phyloP scores from a whole-genome alignment of 2,113 vertebrate species.

The Triplophysa siluroides region DNA sequence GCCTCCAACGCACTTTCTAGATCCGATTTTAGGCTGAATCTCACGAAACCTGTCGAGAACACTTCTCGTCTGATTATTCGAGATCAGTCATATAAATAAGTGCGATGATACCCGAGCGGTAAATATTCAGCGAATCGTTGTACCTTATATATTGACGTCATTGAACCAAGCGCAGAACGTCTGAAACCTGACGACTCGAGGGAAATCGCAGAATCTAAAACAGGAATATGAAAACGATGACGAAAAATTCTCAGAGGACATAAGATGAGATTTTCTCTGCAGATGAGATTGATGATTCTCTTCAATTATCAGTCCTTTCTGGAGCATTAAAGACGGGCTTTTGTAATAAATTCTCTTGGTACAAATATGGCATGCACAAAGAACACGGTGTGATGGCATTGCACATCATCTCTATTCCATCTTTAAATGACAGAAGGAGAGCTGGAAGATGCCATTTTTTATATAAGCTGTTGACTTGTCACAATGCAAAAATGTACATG shows the following conservation, averaged over 20 bases:
- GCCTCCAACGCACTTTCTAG: neutral
- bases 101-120: neutral
- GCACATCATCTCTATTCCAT: conserved; percentile 49
- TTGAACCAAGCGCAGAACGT: neutral
- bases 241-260: neutral
- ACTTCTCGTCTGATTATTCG: neutral
- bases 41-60: neutral
- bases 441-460: conserved; percentile 61
- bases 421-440: conserved; percentile 52
- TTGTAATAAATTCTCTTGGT: neutral
- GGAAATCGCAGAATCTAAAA: conserved; percentile 17
- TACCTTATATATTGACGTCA: conserved; percentile 5
- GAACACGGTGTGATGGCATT: conserved; percentile 47
- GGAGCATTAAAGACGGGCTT: neutral
- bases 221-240: conserved; percentile 26
- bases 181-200: neutral
- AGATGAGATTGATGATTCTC: conserved; percentile 21
- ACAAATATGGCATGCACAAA: conserved; percentile 24
- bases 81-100: conserved; percentile 1
- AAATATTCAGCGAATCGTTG: neutral
- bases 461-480: conserved; percentile 56
- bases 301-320: neutral
- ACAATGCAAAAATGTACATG: conserved; percentile 42
- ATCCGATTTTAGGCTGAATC: neutral
- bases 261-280: neutral